phyloP scores from a whole-genome alignment of 64 coral and sea anemone genomes.

The Porites lutea region DNA sequence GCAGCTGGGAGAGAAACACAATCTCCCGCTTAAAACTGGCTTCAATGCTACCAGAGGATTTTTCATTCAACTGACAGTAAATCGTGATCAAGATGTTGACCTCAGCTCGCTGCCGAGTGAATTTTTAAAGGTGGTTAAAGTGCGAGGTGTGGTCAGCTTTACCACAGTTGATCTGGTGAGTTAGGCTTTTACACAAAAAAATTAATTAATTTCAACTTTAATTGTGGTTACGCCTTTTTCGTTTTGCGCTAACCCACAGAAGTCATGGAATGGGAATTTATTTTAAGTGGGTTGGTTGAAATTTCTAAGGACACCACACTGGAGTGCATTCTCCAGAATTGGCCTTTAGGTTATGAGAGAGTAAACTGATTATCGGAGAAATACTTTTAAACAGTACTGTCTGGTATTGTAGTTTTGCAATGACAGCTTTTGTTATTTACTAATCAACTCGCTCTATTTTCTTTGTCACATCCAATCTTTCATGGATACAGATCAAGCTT shows the following conservation, averaged over 20 bases:
- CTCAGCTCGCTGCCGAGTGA: constrained; percentile 70
- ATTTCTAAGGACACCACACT: too few species aligned
- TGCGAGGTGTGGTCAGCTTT: constrained; percentile 73
- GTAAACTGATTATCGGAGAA: too few species aligned
- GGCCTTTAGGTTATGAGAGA: too few species aligned
- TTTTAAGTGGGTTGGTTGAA: too few species aligned
- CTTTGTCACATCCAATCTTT: not conserved
- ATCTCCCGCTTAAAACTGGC: constrained; percentile 84
- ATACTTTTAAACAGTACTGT: too few species aligned
- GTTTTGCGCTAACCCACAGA: too few species aligned
- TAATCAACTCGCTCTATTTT: not conserved
- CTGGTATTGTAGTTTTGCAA: too few species aligned
- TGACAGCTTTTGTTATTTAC: not conserved
- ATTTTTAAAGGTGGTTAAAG: constrained; percentile 85
- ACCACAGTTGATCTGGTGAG: constrained; percentile 92
- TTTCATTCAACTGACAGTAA: constrained; percentile 70
- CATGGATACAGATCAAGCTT: constrained; percentile 72
- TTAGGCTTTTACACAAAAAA: not conserved
- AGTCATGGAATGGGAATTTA: too few species aligned
- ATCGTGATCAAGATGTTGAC: constrained; percentile 47
- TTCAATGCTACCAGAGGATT: constrained; percentile 93
- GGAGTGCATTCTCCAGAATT: too few species aligned
- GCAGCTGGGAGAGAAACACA: constrained; percentile 83
- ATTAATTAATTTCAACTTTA: not conserved
- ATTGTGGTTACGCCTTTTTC: not conserved